These are phyloP conservation scores for Watsonalla cultraria DNA, from an alignment of 2,888 invertebrate species.

Conservation along the genomic window DNA sequence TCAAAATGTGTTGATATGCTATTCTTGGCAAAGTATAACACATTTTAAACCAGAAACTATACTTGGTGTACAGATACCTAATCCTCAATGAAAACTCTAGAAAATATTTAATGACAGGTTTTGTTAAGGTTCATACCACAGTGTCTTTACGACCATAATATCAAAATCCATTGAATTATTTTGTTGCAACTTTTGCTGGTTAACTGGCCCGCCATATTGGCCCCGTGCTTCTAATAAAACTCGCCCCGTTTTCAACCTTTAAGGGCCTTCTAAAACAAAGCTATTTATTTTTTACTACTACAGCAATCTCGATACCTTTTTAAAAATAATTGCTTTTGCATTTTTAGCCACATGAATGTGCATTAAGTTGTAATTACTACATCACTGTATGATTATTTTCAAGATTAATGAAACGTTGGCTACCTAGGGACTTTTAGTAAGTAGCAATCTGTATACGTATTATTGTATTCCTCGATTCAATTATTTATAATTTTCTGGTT, in stretches of 20 bases:
- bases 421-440: no score
- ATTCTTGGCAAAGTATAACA: no score
- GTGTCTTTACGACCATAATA: slow-evolving; percentile 23
- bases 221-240: slow-evolving; percentile 38
- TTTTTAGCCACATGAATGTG: neutral
- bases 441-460: no score
- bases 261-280: slow-evolving; percentile 16
- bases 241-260: slow-evolving; percentile 20
- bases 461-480: no score
- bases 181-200: slow-evolving; percentile 32
- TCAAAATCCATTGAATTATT: slow-evolving; percentile 41
- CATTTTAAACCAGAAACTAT: no score
- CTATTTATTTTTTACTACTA: neutral
- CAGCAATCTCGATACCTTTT: neutral
- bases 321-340: neutral
- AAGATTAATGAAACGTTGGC: no score
- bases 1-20: no score
- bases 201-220: slow-evolving; percentile 36
- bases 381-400: neutral
- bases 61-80: no score
- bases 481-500: no score
- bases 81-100: no score
- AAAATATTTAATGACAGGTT: no score
- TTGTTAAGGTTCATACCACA: slow-evolving; percentile 3
- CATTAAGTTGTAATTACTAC: neutral